Conservation (phyloP, 2,797 vertebrate species). For the Centroberyx gerrardi region DNA sequence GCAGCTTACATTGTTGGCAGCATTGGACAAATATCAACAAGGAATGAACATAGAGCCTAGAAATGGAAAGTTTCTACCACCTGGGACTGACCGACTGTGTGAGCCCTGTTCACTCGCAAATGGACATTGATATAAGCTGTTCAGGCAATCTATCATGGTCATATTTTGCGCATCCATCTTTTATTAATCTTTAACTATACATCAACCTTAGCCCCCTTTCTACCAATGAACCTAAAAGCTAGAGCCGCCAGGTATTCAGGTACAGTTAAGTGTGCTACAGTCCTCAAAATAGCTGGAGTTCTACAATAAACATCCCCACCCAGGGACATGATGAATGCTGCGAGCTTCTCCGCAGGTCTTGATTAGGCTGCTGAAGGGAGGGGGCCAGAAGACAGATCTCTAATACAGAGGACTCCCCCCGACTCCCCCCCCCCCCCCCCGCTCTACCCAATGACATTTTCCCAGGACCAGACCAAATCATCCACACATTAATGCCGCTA, state of each 20-base stretch:
- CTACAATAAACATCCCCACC: slow-evolving; percentile 28
- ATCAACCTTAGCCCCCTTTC: not conserved
- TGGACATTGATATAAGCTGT: not conserved
- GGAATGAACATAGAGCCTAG: not conserved
- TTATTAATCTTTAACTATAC: not conserved
- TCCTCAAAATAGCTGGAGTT: slow-evolving; percentile 37
- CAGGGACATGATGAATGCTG: slow-evolving; percentile 52
- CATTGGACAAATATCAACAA: slow-evolving; percentile 14
- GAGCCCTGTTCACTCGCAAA: not conserved
- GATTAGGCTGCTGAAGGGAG: slow-evolving; percentile 39
- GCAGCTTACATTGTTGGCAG: slow-evolving; percentile 18
- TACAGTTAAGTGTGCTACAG: slow-evolving; percentile 14
- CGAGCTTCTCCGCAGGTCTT: slow-evolving; percentile 41
- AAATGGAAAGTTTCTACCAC: slow-evolving; percentile 18
- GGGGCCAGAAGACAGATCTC: slow-evolving; percentile 38
- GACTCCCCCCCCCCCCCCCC: not conserved
- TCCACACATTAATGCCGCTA: slow-evolving; percentile 66
- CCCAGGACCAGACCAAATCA: slow-evolving; percentile 62
- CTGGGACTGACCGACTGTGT: not conserved
- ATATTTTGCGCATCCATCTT: not conserved
- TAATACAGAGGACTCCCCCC: slow-evolving; percentile 21
- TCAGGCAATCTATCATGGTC: not conserved
- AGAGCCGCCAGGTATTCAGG: slow-evolving; percentile 3
- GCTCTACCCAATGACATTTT: slow-evolving; percentile 51
- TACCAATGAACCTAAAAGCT: not conserved